Evolutionary conservation across 2,797 vertebrate species (phyloP), one percentile per base, ranked within the genome.

Genomic region (Xenopus petersii): DNA sequence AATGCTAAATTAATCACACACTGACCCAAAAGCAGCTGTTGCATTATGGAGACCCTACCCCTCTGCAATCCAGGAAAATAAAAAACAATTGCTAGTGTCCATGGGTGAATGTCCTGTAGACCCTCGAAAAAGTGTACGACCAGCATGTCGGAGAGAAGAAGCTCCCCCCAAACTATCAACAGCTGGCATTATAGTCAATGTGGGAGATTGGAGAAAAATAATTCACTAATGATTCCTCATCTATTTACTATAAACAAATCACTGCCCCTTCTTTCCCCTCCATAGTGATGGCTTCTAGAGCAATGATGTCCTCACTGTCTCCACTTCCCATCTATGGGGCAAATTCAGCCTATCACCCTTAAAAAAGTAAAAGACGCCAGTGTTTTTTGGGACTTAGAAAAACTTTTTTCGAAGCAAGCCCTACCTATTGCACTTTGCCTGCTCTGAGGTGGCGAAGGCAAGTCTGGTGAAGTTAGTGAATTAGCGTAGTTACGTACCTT

Each of bases 171-270:
- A 24, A 8, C 58, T 24, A 9, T 24, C 58, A 60, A 60, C 58
- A 60, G 26, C 58, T 60, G 21, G 21, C 68, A 64, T 67, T 77
- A 70, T 73, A 70, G 64, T 67, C 70, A 72, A 62, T 70, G 64
- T 36, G 33, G 68, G 48, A 51, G 69, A 69, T 69, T 77, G 60
- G 10, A 42, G 51, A 47, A 70, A 70, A 30, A 66, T 58, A 56
- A 17, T 55, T 71, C 54, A 21, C 47, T 17, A 24, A 66, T 48
- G 36, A 58, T 51, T 51, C 51, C 63, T 77, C 58, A 73, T 77
- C 58, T 73, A 64, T 77, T 66, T 72, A 66, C 69, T 77, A 69
- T 71, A 77, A 77, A 77, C 70, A 77, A 17, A 67, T 67, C 47
- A 49, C 17, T 30, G 26, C 26, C 26, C 26, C 26, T 67, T 67